Evolutionary conservation across 1,140 invertebrate species (phyloP).

Genomic region (Drosophila takahashii): DNA sequence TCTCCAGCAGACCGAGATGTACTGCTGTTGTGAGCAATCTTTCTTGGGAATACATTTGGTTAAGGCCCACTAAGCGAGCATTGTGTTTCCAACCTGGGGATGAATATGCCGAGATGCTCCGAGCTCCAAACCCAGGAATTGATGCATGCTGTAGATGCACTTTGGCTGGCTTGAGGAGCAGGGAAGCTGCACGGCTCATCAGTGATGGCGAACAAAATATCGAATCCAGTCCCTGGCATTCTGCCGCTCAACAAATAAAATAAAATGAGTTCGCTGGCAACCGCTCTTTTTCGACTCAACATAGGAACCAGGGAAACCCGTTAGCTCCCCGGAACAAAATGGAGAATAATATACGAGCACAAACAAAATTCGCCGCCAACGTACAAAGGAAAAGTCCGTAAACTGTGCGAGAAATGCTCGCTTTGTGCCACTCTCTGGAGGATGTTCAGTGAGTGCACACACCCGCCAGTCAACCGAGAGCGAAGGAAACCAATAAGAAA

Average conservation of each 20-base stretch:
- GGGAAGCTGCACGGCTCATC: too few relatives aligned
- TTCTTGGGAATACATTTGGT: slow-evolving; percentile 11
- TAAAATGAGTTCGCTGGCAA: slow-evolving; percentile 9
- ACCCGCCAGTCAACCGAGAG: slow-evolving; percentile 1
- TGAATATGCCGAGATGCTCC: slow-evolving; percentile 6
- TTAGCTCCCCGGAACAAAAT: slow-evolving; percentile 13
- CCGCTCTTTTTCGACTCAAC: too few relatives aligned
- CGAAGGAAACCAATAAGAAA: slow-evolving; percentile 18
- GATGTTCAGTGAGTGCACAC: slow-evolving; percentile 47
- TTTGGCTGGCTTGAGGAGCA: neutral
- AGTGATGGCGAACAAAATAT: too few relatives aligned
- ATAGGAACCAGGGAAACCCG: too few relatives aligned
- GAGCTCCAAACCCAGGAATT: too few relatives aligned
- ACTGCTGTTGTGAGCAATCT: slow-evolving; percentile 9
- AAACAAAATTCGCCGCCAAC: slow-evolving; percentile 50
- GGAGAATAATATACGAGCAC: slow-evolving; percentile 23
- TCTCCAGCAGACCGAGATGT: slow-evolving; percentile 1
- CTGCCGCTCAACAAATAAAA: neutral
- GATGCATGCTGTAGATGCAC: neutral
- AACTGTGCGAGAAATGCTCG: slow-evolving; percentile 72
- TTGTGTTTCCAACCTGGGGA: slow-evolving; percentile 2
- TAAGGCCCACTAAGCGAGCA: slow-evolving; percentile 1
- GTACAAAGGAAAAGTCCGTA: slow-evolving; percentile 38
- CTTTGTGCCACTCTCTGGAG: slow-evolving; percentile 61
- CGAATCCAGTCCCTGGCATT: too few relatives aligned